Percentiles rank a stretch among this genome's conserved stretches.
phyloP scores from a whole-genome alignment of 2,797 vertebrate genomes.

The Eospalax fontanierii region DNA sequence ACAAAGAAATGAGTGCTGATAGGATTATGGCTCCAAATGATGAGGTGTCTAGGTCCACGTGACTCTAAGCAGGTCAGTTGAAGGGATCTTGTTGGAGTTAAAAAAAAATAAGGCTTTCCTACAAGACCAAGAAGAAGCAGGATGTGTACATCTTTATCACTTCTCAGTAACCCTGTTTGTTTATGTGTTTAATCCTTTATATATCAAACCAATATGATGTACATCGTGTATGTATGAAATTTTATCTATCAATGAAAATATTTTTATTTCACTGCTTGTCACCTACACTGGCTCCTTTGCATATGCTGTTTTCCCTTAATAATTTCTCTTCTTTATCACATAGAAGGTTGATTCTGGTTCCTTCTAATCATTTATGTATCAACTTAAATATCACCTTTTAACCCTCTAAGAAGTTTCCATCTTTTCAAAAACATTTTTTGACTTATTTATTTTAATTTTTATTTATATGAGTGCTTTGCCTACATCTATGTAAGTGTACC shows the following conservation, averaged over 20 bases:
- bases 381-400: background rate
- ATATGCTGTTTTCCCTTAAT: background rate
- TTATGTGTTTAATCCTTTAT: too few species aligned
- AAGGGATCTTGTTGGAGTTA: too few species aligned
- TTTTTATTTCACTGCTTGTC: background rate
- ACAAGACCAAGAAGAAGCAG: too few species aligned
- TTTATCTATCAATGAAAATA: background rate
- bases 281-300: background rate
- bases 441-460: slow-evolving; percentile 6
- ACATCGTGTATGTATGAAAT: background rate
- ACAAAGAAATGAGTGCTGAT: too few species aligned
- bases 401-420: background rate
- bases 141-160: too few species aligned
- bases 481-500: too few species aligned
- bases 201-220: background rate
- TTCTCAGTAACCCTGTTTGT: too few species aligned
- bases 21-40: too few species aligned
- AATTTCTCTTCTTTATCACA: background rate
- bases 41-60: too few species aligned
- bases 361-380: background rate
- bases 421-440: background rate
- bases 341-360: background rate
- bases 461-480: background rate
- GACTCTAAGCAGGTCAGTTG: too few species aligned
- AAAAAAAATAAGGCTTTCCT: too few species aligned